Conservation (phyloP, 92 coral and sea anemone genomes). For the Zoanthus gigantus region DNA sequence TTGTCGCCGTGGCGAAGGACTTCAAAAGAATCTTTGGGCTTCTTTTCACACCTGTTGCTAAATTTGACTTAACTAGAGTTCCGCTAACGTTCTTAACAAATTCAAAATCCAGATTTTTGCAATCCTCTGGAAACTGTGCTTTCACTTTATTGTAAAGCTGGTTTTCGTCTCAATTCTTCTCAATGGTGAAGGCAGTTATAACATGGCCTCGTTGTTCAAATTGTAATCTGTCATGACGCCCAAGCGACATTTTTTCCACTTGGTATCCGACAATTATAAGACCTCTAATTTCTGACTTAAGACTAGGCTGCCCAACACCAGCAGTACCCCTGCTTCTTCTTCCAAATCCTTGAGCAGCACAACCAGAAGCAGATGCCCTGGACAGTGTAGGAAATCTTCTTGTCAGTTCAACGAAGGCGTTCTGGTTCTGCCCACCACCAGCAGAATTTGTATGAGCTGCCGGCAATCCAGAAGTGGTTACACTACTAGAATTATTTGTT, state of each 20-base stretch:
- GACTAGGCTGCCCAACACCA: not conserved
- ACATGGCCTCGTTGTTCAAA: conserved; percentile 5
- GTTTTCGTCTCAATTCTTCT: conserved; percentile 28
- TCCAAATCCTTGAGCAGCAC: no score
- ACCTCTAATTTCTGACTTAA: not conserved
- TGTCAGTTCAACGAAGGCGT: not conserved
- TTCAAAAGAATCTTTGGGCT: conserved; percentile 48
- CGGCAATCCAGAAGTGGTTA: conserved; percentile 5
- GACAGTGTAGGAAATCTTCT: conserved; percentile 13
- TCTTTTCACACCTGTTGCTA: conserved; percentile 59
- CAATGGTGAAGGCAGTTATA: not conserved
- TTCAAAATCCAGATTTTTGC: conserved; percentile 57
- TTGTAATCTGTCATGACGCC: not conserved
- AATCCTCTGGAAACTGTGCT: conserved; percentile 68
- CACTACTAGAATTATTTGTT: not conserved
- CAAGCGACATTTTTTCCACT: conserved; percentile 23
- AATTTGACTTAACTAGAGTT: conserved; percentile 41
- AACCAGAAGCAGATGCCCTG: no score
- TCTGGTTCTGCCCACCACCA: conserved; percentile 11
- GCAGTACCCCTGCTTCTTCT: no score
- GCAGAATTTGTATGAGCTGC: not conserved
- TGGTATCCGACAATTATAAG: not conserved
- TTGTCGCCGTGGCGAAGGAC: conserved; percentile 46
- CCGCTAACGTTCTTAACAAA: conserved; percentile 55
- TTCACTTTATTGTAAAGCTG: conserved; percentile 41